A percentile compares a stretch with the other conserved stretches of the same genome.
Evolutionary conservation across 2,113 vertebrate species (phyloP).

Genomic region (Pteronura brasiliensis): DNA sequence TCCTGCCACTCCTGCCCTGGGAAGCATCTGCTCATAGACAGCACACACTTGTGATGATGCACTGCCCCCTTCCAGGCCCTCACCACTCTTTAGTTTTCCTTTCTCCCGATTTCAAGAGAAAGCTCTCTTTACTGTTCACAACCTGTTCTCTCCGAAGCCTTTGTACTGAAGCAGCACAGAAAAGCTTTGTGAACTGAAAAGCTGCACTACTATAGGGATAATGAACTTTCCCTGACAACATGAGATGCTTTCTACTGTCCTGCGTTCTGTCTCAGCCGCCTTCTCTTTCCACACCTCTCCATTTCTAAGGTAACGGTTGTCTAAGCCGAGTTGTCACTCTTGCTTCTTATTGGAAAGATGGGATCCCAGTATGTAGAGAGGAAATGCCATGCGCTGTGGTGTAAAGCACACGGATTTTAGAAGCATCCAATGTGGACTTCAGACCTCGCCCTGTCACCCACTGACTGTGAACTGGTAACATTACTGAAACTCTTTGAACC

Average conservation of each 20-base stretch:
- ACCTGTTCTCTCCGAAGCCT: background rate
- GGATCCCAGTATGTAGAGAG: background rate
- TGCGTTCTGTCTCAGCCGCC: background rate
- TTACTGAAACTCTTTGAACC: background rate
- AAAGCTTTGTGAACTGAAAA: background rate
- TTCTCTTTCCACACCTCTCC: background rate
- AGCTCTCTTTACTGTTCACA: background rate
- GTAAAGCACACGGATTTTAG: background rate
- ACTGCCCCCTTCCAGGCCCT: background rate
- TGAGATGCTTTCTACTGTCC: background rate
- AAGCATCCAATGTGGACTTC: background rate
- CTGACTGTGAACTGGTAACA: background rate
- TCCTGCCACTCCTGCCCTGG: background rate
- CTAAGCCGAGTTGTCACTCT: background rate
- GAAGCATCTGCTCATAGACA: background rate
- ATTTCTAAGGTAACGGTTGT: background rate
- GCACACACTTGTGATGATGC: background rate
- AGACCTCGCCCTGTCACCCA: background rate
- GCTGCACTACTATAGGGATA: background rate
- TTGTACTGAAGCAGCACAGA: background rate
- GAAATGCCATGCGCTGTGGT: background rate
- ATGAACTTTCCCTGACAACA: accelerated
- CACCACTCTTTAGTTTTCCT: background rate
- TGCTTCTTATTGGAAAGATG: background rate
- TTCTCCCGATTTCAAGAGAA: background rate